Evolutionary conservation across 2,888 invertebrate genomes (phyloP).

Genomic region (Orthonevra nobilis): DNA sequence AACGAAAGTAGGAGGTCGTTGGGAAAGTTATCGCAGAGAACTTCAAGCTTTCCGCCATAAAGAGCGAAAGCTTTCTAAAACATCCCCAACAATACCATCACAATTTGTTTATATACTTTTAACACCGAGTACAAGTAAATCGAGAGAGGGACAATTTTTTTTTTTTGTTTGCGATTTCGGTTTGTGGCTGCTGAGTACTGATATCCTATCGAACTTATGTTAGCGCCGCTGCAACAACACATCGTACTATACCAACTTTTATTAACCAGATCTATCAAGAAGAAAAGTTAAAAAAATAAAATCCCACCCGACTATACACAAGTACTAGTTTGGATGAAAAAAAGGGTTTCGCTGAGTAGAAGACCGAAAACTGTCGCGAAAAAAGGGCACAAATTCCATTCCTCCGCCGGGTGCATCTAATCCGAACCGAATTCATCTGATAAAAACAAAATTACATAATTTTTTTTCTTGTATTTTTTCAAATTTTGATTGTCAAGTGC

Average conservation of each 20-base stretch:
- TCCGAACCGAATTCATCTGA: too few species aligned
- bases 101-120: too few species aligned
- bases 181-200: slow-evolving; percentile 5
- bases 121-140: not conserved
- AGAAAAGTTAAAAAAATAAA: too few species aligned
- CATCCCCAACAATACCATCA: not conserved
- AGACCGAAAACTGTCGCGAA: slow-evolving; percentile 57
- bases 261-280: slow-evolving; percentile 40
- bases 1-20: too few species aligned
- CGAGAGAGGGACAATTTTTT: slow-evolving; percentile 22
- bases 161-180: slow-evolving; percentile 38
- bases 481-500: slow-evolving; percentile 46
- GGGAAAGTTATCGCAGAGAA: too few species aligned
- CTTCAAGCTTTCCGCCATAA: slow-evolving; percentile 49
- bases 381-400: too few species aligned
- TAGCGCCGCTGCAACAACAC: slow-evolving; percentile 55
- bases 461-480: slow-evolving; percentile 35
- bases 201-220: slow-evolving; percentile 48
- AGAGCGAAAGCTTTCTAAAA: slow-evolving; percentile 31
- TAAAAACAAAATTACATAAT: slow-evolving; percentile 41
- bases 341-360: slow-evolving; percentile 59
- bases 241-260: not conserved
- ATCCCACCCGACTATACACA: slow-evolving; percentile 17
- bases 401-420: too few species aligned
- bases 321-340: slow-evolving; percentile 48